These are phyloP conservation scores for Scortum barcoo DNA, from an alignment of 2,113 vertebrate species.

Conservation along the genomic window DNA sequence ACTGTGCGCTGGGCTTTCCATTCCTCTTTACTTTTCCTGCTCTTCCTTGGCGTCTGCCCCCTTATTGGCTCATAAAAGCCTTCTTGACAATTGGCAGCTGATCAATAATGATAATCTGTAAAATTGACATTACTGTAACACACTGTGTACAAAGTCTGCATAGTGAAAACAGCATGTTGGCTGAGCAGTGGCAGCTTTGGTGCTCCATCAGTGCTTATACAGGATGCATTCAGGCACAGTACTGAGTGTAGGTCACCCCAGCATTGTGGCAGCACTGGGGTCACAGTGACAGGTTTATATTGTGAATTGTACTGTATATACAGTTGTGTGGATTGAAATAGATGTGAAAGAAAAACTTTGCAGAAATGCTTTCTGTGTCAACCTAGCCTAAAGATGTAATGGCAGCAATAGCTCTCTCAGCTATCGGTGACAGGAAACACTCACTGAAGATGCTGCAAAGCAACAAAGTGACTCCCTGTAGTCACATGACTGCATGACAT, in stretches of 20 bases:
- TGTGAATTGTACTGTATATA: too few species aligned
- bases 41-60: too few species aligned
- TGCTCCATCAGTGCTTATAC: not conserved
- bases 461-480: not conserved
- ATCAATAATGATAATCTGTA: not conserved
- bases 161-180: not conserved
- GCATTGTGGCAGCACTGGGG: not conserved
- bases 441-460: not conserved
- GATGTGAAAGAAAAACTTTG: not conserved
- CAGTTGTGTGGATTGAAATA: not conserved
- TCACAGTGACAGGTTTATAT: not conserved
- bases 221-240: constrained; percentile 1
- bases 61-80: too few species aligned
- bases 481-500: not conserved
- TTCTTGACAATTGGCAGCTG: too few species aligned
- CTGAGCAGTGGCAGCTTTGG: not conserved
- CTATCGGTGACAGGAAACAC: not conserved
- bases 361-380: not conserved
- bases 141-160: not conserved
- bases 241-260: not conserved
- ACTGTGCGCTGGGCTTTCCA: too few species aligned
- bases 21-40: too few species aligned
- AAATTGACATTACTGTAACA: not conserved
- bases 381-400: not conserved
- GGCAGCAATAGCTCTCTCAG: not conserved